Percentiles rank a stretch among this genome's conserved stretches.
phyloP scores from a whole-genome alignment of 1,140 invertebrate species.

The Zaprionus ghesquierei region DNA sequence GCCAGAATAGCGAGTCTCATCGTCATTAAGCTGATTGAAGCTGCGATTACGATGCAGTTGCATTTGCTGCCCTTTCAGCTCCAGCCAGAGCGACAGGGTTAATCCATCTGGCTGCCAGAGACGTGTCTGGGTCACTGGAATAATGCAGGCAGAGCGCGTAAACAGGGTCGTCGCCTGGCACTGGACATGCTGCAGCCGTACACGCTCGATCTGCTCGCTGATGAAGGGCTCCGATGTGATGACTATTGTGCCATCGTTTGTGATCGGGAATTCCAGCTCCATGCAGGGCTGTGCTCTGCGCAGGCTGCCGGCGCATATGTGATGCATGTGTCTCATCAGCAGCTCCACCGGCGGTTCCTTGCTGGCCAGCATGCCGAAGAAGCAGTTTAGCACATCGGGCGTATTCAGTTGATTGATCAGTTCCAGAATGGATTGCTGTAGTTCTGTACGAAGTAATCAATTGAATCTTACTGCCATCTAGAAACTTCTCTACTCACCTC shows the following conservation, averaged over 20 bases:
- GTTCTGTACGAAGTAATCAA: constrained; percentile 34
- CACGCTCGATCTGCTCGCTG: constrained; percentile 64
- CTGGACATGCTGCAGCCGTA: constrained; percentile 67
- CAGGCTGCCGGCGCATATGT: constrained; percentile 56
- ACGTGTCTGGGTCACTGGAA: constrained; percentile 70
- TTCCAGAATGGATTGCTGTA: constrained; percentile 76
- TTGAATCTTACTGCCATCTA: neutral
- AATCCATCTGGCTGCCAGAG: constrained; percentile 71
- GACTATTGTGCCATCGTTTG: constrained; percentile 71
- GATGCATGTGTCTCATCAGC: constrained; percentile 68
- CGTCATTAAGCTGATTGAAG: constrained; percentile 61
- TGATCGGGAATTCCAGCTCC: constrained; percentile 74
- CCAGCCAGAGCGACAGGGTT: constrained; percentile 73
- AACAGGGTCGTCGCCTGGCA: constrained; percentile 67
- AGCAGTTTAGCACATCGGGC: constrained; percentile 67
- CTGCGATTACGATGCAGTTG: constrained; percentile 41
- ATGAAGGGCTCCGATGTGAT: constrained; percentile 58
- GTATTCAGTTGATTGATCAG: constrained; percentile 73
- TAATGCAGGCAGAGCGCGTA: constrained; percentile 68
- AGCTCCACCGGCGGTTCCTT: constrained; percentile 74
- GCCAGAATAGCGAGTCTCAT: constrained; percentile 65
- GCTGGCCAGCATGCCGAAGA: constrained; percentile 67
- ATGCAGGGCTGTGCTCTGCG: constrained; percentile 63
- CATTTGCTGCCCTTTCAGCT: constrained; percentile 63
- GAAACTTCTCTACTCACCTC: constrained; percentile 29